Percentiles rank a stretch among this genome's conserved stretches.
Conservation (phyloP, 2,113 vertebrate species). For the Microtus ochrogaster region DNA sequence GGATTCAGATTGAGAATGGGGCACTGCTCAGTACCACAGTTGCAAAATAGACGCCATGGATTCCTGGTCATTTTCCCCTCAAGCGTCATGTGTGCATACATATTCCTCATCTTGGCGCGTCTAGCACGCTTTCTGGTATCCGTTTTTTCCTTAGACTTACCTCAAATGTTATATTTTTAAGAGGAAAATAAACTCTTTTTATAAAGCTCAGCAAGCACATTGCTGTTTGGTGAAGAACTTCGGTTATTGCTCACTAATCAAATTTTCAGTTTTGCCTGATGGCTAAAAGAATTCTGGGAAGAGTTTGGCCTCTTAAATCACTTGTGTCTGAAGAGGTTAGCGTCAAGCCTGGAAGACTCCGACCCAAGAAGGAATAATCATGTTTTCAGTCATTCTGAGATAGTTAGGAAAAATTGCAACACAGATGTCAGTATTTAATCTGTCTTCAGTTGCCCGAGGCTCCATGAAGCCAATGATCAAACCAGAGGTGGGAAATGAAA, state of each 20-base stretch:
- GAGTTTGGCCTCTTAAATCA: slow-evolving; percentile 5
- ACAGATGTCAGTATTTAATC: background rate
- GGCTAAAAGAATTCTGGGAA: slow-evolving; percentile 17
- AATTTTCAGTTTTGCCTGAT: slow-evolving; percentile 58
- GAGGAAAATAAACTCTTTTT: background rate
- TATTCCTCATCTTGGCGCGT: background rate
- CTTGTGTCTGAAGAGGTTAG: slow-evolving; percentile 44
- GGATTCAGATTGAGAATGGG: background rate
- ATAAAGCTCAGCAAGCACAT: slow-evolving; percentile 35
- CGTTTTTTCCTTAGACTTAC: background rate
- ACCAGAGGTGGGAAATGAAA: background rate
- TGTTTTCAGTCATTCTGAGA: background rate
- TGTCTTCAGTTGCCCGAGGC: background rate
- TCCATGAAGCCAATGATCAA: background rate
- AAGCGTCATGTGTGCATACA: background rate
- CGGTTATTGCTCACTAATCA: slow-evolving; percentile 48
- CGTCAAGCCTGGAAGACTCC: background rate
- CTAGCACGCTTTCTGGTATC: background rate
- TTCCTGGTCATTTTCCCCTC: background rate
- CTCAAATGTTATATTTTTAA: slow-evolving; percentile 2
- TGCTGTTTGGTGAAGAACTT: background rate
- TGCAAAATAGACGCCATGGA: background rate
- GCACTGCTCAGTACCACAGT: no score
- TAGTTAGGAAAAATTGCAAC: slow-evolving; percentile 46
- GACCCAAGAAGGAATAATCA: background rate